phyloP scores from a whole-genome alignment of 2,113 vertebrate genomes.

The Melanocharis versteri region DNA sequence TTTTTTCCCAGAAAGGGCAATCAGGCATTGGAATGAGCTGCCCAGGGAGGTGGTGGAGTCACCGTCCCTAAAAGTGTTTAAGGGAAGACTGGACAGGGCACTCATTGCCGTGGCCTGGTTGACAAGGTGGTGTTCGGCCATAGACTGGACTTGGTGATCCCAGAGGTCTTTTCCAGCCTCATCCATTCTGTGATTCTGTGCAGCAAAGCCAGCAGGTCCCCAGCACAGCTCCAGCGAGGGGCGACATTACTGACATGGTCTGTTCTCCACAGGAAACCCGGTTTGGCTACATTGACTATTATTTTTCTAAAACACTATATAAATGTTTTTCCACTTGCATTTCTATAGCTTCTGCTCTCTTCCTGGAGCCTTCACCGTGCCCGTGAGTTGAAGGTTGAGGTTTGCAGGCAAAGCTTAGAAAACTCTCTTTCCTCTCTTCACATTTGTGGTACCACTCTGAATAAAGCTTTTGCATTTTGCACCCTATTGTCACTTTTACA shows the following conservation, averaged over 20 bases:
- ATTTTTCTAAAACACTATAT: not conserved
- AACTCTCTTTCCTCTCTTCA: not conserved
- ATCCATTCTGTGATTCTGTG: not conserved
- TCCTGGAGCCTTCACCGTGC: not conserved
- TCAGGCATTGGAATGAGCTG: not conserved
- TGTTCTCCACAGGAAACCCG: not conserved
- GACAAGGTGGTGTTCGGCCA: fast-evolving
- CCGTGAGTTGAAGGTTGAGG: not conserved
- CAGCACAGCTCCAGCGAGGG: not conserved
- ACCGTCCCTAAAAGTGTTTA: no score
- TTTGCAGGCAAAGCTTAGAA: not conserved
- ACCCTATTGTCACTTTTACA: not conserved
- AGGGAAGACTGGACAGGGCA: not conserved
- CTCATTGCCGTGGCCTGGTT: not conserved
- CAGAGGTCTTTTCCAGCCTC: not conserved
- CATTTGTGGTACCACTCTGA: not conserved
- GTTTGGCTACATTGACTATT: not conserved
- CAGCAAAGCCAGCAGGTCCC: fast-evolving
- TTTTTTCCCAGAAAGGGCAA: not conserved
- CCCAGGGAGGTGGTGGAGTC: not conserved
- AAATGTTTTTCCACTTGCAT: not conserved
- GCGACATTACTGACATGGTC: fast-evolving
- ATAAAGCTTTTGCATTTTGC: not conserved
- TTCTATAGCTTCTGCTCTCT: not conserved
- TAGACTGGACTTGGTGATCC: fast-evolving